phyloP scores from a whole-genome alignment of 2,113 vertebrate species.

The Pungitius pungitius region DNA sequence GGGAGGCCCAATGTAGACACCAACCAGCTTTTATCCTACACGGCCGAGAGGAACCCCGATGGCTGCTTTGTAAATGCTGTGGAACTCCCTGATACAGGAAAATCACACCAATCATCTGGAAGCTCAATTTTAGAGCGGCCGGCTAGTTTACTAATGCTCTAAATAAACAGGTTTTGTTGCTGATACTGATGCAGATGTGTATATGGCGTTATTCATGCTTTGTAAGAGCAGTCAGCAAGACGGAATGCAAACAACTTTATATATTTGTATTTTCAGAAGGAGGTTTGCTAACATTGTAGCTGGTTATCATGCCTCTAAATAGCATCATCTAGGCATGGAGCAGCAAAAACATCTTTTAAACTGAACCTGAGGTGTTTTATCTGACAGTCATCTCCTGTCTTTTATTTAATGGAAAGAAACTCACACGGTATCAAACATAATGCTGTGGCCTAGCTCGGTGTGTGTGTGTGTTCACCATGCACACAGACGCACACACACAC shows the following conservation, averaged over 20 bases:
- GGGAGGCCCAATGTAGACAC: no score
- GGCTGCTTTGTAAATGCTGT: no score
- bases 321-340: not conserved
- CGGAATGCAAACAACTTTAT: not conserved
- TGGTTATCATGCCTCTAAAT: not conserved
- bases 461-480: slow-evolving; percentile 11
- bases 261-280: not conserved
- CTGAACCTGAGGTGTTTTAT: not conserved
- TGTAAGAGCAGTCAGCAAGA: no score
- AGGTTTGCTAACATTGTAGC: not conserved
- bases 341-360: not conserved
- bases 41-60: no score
- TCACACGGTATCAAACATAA: not conserved
- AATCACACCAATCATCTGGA: no score
- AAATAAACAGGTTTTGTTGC: not conserved
- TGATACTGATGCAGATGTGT: not conserved
- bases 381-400: not conserved
- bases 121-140: not conserved
- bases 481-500: slow-evolving; percentile 2
- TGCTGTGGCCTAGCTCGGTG: slow-evolving; percentile 12
- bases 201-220: not conserved
- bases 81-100: no score
- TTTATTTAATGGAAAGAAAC: slow-evolving; percentile 13
- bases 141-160: not conserved
- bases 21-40: no score